phyloP scores from a whole-genome alignment of 2,797 vertebrate species.

The Pseudopleuronectes americanus region DNA sequence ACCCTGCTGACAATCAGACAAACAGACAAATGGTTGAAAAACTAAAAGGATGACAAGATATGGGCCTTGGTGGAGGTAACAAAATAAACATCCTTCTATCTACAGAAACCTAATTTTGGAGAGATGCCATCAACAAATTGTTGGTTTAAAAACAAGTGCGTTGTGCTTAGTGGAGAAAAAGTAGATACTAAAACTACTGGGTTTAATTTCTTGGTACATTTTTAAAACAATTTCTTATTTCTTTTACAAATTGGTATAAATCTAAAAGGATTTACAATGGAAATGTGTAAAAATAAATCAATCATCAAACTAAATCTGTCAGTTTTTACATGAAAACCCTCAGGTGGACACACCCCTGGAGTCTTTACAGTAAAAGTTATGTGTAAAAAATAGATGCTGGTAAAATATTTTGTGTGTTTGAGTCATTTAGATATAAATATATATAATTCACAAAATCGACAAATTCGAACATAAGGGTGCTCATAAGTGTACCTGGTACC shows the following conservation, averaged over 20 bases:
- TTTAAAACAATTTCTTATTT: not conserved
- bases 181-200: not conserved
- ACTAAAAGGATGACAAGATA: too few relatives aligned
- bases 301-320: not conserved
- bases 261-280: too few relatives aligned
- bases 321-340: not conserved
- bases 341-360: slow-evolving; percentile 19
- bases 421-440: not conserved
- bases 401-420: not conserved
- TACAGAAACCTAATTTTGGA: too few relatives aligned
- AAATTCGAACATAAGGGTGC: too few relatives aligned
- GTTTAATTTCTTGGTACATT: not conserved
- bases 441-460: not conserved
- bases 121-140: too few relatives aligned
- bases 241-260: too few relatives aligned
- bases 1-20: too few relatives aligned
- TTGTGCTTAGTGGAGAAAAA: not conserved
- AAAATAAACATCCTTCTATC: too few relatives aligned
- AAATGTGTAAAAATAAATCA: not conserved
- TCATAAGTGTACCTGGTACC: too few relatives aligned
- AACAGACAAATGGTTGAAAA: too few relatives aligned
- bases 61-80: too few relatives aligned
- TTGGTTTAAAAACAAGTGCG: not conserved
- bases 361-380: slow-evolving; percentile 12
- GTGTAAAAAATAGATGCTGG: not conserved